phyloP scores from a whole-genome alignment of 2,797 vertebrate genomes.

The Perodicticus potto region DNA sequence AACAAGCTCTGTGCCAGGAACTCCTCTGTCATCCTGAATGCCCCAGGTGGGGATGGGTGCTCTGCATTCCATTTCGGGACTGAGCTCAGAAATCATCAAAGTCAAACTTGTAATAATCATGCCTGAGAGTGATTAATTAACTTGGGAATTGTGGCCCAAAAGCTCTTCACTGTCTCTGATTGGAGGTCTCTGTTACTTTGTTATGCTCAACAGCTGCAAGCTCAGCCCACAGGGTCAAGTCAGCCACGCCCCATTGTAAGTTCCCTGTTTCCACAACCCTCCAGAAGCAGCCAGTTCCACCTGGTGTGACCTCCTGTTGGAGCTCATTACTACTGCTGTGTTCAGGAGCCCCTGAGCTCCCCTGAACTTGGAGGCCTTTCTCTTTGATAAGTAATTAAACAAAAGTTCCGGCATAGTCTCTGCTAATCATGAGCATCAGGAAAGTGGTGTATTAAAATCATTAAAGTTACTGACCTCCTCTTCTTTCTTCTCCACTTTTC shows the following conservation, averaged over 20 bases:
- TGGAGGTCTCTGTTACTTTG: neutral
- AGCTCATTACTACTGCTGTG: neutral
- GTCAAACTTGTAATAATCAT: neutral
- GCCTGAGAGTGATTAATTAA: neutral
- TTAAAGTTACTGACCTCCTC: neutral
- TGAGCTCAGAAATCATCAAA: neutral
- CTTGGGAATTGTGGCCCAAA: neutral
- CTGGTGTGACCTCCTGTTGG: neutral
- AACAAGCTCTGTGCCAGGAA: neutral
- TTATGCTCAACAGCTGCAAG: neutral
- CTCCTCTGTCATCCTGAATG: too few relatives aligned
- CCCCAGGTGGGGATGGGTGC: accelerated
- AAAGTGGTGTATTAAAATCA: neutral
- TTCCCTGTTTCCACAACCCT: neutral
- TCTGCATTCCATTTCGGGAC: neutral
- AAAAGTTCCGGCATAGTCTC: too few relatives aligned
- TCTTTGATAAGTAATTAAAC: neutral
- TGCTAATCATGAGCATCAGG: neutral
- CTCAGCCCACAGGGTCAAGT: neutral
- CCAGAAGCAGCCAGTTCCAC: neutral
- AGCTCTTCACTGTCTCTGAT: neutral
- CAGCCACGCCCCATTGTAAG: neutral
- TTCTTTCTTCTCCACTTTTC: neutral
- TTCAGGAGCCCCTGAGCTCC: neutral
- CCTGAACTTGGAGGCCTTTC: neutral